phyloP scores from a whole-genome alignment of 2,113 vertebrate genomes.

The Leucosticte australis region DNA sequence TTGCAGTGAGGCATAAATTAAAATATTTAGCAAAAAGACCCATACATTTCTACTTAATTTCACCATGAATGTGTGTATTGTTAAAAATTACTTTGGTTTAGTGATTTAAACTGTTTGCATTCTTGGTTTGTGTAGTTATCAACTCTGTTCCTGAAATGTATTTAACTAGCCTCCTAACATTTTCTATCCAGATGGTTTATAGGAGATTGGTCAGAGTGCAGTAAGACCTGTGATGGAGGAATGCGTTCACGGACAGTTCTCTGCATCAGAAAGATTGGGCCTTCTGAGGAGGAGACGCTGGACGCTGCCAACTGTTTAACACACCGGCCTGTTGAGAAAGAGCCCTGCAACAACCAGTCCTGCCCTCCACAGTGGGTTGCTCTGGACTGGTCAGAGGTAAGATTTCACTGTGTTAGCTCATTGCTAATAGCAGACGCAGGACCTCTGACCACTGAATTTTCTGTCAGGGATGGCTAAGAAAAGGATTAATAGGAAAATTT shows the following conservation, averaged over 20 bases:
- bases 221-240: constrained; percentile 93
- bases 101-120: background rate
- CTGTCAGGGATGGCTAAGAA: background rate
- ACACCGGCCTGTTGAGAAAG: constrained; percentile 88
- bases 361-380: constrained; percentile 96
- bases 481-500: background rate
- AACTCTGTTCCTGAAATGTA: background rate
- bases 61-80: background rate
- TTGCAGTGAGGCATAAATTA: background rate
- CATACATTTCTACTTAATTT: background rate
- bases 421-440: background rate
- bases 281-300: constrained; percentile 92
- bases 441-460: background rate
- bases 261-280: constrained; percentile 90
- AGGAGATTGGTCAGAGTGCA: constrained; percentile 95
- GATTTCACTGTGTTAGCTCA: background rate
- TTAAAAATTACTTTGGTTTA: background rate
- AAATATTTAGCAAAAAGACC: background rate
- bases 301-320: constrained; percentile 90
- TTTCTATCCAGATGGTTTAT: constrained; percentile 89
- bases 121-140: background rate
- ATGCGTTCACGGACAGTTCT: constrained; percentile 86
- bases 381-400: constrained; percentile 98
- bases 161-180: constrained; percentile 1
- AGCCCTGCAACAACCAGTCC: constrained; percentile 95